A percentile compares a stretch with the other conserved stretches of the same genome.
These are phyloP conservation scores for Pygathrix nemaeus DNA, from an alignment of 2,113 vertebrate genomes.

Conservation along the genomic window DNA sequence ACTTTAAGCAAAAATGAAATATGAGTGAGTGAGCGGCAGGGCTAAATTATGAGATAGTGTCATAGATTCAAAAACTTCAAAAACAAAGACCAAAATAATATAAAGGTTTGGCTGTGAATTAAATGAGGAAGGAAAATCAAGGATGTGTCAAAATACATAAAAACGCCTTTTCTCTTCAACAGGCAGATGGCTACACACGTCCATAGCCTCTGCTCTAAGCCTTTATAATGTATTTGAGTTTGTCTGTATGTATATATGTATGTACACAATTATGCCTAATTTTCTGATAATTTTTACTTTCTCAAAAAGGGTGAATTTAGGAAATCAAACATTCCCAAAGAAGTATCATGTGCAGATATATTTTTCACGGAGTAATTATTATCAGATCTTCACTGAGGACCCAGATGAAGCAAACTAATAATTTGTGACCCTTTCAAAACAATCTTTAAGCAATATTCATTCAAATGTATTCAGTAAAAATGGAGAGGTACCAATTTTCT, in stretches of 20 bases:
- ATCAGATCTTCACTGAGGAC: not conserved
- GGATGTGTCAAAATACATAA: constrained; percentile 24
- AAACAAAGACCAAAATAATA: constrained; percentile 66
- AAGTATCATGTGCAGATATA: not conserved
- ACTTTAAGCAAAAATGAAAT: constrained; percentile 75
- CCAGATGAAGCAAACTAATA: not conserved
- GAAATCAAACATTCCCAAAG: not conserved
- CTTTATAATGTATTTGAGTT: not conserved
- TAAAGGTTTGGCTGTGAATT: constrained; percentile 58
- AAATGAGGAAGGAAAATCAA: constrained; percentile 43
- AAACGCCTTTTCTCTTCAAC: not conserved
- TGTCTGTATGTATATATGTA: not conserved
- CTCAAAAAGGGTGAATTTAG: constrained; percentile 23
- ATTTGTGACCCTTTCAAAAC: not conserved
- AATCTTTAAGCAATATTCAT: constrained; percentile 3
- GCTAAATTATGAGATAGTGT: constrained; percentile 76
- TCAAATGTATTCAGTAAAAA: not conserved
- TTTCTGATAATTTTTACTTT: not conserved
- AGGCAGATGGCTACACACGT: constrained; percentile 16
- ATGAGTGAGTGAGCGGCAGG: constrained; percentile 79
- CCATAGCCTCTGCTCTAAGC: not conserved
- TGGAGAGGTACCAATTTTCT: not conserved
- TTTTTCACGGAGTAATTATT: not conserved
- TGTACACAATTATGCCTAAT: not conserved
- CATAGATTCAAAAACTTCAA: constrained; percentile 74